phyloP scores from a whole-genome alignment of 2,797 vertebrate genomes.

The Iguana delicatissima region DNA sequence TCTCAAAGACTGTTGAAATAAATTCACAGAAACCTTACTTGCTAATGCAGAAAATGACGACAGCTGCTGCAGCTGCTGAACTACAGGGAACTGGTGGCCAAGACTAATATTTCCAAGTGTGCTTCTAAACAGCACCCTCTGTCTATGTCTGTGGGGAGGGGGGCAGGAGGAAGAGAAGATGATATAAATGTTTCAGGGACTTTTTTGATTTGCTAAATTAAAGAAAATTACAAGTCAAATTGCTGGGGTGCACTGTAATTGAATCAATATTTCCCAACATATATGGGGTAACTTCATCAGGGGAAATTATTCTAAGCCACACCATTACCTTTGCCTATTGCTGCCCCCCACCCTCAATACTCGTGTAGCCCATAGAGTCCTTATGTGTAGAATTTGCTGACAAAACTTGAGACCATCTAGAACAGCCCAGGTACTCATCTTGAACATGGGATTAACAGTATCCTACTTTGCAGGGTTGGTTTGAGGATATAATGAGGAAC shows the following conservation, averaged over 20 bases:
- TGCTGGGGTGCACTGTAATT: not conserved
- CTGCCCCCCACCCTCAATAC: too few relatives aligned
- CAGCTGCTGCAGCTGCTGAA: constrained; percentile 70
- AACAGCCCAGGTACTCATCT: not conserved
- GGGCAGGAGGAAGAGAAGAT: not conserved
- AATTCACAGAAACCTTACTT: constrained; percentile 64
- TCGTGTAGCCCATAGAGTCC: not conserved
- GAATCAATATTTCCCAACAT: not conserved
- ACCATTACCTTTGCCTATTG: not conserved
- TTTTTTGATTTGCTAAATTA: not conserved
- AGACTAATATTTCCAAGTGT: constrained; percentile 63
- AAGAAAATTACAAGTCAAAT: not conserved
- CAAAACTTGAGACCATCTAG: too few relatives aligned
- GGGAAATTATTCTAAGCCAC: not conserved
- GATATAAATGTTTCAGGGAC: not conserved
- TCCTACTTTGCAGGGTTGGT: not conserved
- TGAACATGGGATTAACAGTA: not conserved
- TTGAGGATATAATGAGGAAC: not conserved
- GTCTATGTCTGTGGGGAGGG: not conserved
- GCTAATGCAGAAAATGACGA: constrained; percentile 65
- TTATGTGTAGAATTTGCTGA: too few relatives aligned
- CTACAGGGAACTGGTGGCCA: constrained; percentile 70
- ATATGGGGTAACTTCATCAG: not conserved
- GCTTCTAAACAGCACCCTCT: constrained; percentile 59
- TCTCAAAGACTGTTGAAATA: constrained; percentile 44